A percentile compares a stretch with the other conserved stretches of the same genome.
Evolutionary conservation across 2,888 invertebrate species (phyloP).

Genomic region (Psylliodes chrysocephalus): DNA sequence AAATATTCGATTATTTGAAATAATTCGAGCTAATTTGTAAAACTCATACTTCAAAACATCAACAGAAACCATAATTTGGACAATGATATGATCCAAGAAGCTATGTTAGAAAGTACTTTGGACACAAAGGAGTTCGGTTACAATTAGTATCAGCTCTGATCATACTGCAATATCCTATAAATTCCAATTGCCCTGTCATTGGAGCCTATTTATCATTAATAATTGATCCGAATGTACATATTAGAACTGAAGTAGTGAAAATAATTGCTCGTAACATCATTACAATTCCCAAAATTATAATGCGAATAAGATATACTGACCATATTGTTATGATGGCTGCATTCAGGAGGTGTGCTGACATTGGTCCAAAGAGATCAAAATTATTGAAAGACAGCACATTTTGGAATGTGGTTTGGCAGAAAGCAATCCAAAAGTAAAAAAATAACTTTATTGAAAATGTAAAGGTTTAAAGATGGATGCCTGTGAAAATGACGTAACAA

Average conservation of each 20-base stretch:
- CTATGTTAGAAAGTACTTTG: constrained; percentile 50
- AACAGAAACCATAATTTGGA: constrained; percentile 46
- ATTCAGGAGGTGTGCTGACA: constrained; percentile 56
- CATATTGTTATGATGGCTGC: constrained; percentile 76
- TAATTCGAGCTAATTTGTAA: constrained; percentile 49
- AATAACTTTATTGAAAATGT: constrained; percentile 66
- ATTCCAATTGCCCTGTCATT: constrained; percentile 80
- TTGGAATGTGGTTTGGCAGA: constrained; percentile 74
- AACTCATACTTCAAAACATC: constrained; percentile 45
- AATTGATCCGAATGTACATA: constrained; percentile 72
- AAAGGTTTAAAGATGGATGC: constrained; percentile 79
- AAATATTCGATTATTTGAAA: too few relatives aligned
- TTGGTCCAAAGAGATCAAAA: constrained; percentile 65
- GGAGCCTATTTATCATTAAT: constrained; percentile 80
- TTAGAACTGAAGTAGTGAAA: constrained; percentile 50
- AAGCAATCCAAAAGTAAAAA: constrained; percentile 66
- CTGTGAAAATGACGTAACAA: constrained; percentile 71
- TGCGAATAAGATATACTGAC: constrained; percentile 80
- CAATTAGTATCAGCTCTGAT: constrained; percentile 83
- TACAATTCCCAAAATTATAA: constrained; percentile 61
- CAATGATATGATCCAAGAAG: constrained; percentile 50
- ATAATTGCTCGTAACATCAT: constrained; percentile 48
- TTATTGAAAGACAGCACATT: constrained; percentile 72
- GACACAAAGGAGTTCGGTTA: constrained; percentile 77
- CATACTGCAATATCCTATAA: constrained; percentile 81